Conservation (phyloP, 2,113 vertebrate genomes). For the Boulengeromyrus knoepffleri region DNA sequence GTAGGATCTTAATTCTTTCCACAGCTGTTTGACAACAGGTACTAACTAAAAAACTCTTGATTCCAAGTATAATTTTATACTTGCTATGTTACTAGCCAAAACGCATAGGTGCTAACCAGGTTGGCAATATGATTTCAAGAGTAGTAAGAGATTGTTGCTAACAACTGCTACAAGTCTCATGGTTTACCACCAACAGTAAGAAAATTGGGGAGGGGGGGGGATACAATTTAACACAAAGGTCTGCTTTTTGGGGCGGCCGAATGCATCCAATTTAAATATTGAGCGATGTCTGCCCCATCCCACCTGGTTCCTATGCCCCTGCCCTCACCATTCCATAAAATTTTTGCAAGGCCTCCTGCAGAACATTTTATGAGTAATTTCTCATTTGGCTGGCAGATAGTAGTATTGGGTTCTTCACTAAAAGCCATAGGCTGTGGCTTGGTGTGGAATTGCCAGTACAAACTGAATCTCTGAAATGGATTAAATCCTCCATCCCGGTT, state of each 20-base stretch:
- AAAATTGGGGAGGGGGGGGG: too few relatives aligned
- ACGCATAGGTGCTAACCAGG: neutral
- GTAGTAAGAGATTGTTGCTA: neutral
- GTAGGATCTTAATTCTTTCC: too few relatives aligned
- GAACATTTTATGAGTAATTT: neutral
- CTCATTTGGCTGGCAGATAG: neutral
- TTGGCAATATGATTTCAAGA: neutral
- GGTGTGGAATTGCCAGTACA: neutral
- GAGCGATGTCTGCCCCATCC: neutral
- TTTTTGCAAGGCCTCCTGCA: neutral
- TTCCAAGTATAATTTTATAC: neutral
- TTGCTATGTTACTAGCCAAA: neutral
- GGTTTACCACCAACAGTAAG: neutral
- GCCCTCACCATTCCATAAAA: neutral
- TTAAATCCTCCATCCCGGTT: neutral
- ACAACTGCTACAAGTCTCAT: neutral
- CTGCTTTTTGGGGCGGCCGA: neutral
- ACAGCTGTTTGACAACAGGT: neutral
- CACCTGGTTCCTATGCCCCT: neutral
- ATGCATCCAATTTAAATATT: neutral
- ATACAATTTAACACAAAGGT: neutral
- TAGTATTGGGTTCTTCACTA: neutral
- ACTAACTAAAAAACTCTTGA: neutral
- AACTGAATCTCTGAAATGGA: neutral
- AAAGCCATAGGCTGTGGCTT: neutral